Evolutionary conservation across 35 echinoderm and acorn worm genomes (phyloP), one percentile per base, ranked within the genome.

Genomic region (Lytechinus variegatus): DNA sequence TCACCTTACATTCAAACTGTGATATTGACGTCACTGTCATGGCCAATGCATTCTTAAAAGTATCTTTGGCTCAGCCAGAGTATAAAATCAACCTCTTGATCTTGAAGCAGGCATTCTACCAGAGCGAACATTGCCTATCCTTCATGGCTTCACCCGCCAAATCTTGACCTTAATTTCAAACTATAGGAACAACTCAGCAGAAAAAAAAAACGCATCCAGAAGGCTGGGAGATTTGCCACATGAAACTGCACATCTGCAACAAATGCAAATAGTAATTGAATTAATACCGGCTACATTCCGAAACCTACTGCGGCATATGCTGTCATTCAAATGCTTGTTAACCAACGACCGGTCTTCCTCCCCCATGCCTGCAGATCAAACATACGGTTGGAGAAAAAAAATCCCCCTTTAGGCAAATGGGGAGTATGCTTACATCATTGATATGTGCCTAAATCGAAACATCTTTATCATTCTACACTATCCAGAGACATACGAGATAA

Each of bases 391-490:
- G n/a, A n/a, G 66, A 79, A 24, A 0, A 24, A 79, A 0, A 24
- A 79, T 79, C 66, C 4, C 5, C 66, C 66, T 79, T 24, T 7
- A 79, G 66, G 66, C 66, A 79, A 79, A 79, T 79, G 19, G 66
- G 66, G 66, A 24, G 66, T 79, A 79, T 16, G 66, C 66, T 79
- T 79, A 79, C 66, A 16, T 16, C 66, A 79, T 6, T 8, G 66
- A 79, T 79, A n/a, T 11, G 61, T 14, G 12, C 61, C 61, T 5
- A 21, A 24, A 3, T 79, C 66, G 19, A n/a, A 79, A 79, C 66
- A 79, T 79, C 66, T 79, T n/a, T 79, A 79, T 79, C 66, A 79
- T 79, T 79, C 66, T n/a, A 24, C n/a, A 79, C 19, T 79, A 79
- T 79, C 21, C 16, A 79, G 66, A 79, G 66, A 24, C 56, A 79